Evolutionary conservation across 1,140 invertebrate species (phyloP).

Genomic region (Ptiloglossa arizonensis): DNA sequence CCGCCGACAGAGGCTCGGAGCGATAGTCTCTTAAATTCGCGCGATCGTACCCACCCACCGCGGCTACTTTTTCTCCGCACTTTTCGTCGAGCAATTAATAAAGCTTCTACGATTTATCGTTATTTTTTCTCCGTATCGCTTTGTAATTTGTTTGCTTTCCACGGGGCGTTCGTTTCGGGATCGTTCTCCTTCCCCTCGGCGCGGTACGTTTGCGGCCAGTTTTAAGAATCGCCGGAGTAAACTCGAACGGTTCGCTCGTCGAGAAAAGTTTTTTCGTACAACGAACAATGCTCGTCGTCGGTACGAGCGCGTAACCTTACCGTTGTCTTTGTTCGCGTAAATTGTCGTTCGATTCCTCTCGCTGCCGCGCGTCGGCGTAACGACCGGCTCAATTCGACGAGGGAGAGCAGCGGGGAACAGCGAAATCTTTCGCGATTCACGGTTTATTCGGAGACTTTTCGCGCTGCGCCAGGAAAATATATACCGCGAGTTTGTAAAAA

Average conservation of each 20-base stretch:
- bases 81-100: conserved; percentile 43
- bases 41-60: conserved; percentile 35
- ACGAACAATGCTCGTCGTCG: too few species aligned
- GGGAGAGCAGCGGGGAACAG: too few species aligned
- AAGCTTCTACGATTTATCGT: conserved; percentile 21
- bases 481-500: background rate
- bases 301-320: background rate
- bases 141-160: background rate
- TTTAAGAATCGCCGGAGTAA: background rate
- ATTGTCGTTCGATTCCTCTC: background rate
- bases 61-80: background rate
- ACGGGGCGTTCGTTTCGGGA: background rate
- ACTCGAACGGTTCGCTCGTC: background rate
- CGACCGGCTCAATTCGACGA: background rate
- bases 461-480: background rate
- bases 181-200: background rate
- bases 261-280: conserved; percentile 1
- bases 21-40: conserved; percentile 59
- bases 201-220: background rate
- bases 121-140: background rate
- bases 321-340: background rate
- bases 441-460: background rate
- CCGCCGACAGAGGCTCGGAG: conserved; percentile 31
- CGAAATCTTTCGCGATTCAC: background rate
- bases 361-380: background rate